phyloP scores from a whole-genome alignment of 1,140 invertebrate species.

The Anoplophora glabripennis region DNA sequence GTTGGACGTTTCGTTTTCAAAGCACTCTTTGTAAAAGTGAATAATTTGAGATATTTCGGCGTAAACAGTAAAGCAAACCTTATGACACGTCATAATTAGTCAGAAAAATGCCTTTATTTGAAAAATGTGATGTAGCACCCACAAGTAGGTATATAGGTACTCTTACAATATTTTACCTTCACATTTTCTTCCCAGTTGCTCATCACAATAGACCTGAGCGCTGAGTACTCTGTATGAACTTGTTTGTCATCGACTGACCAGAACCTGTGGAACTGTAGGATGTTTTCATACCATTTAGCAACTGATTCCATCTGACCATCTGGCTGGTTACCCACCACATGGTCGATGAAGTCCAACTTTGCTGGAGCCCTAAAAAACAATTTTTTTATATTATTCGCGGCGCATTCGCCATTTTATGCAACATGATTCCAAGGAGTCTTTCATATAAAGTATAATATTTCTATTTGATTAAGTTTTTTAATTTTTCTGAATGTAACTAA shows the following conservation, averaged over 20 bases:
- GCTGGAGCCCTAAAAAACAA: conserved; percentile 61
- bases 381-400: too few species aligned
- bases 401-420: neutral
- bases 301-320: conserved; percentile 85
- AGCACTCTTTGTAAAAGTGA: too few species aligned
- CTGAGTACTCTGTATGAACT: conserved; percentile 94
- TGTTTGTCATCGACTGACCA: conserved; percentile 99
- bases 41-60: too few species aligned
- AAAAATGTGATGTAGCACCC: too few species aligned
- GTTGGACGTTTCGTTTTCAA: too few species aligned
- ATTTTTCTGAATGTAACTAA: too few species aligned
- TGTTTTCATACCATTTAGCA: conserved; percentile 92
- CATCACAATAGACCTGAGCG: conserved; percentile 94
- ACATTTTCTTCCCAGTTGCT: conserved; percentile 97
- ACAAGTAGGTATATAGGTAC: too few species aligned
- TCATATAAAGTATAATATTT: neutral
- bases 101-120: too few species aligned
- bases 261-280: conserved; percentile 94
- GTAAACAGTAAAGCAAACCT: too few species aligned
- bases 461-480: too few species aligned
- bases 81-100: too few species aligned
- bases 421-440: too few species aligned
- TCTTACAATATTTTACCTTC: conserved; percentile 58
- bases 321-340: conserved; percentile 97
- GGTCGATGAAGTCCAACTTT: conserved; percentile 90